Base-by-base conservation (phyloP, 92 coral and sea anemone genomes). In the Zoanthus sansibaricus region DNA sequence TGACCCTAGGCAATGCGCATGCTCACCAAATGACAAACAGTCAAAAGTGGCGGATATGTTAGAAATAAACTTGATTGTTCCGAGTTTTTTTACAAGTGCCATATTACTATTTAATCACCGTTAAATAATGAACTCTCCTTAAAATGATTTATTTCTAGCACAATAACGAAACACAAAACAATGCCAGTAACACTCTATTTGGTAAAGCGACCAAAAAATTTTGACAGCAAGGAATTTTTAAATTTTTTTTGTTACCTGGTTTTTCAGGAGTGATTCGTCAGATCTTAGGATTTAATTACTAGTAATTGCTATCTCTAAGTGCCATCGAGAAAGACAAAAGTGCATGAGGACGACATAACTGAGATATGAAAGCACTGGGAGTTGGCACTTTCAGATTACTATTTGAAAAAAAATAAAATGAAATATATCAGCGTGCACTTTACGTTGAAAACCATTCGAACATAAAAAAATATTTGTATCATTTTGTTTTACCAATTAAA, bases 21-120 rank as follows among this genome's bases (percentile, higher is more conserved):
- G 85, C 75, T 59, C 75, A 44, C 45, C 12, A 37, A 9, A 14
- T 79, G 72, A n/a, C 72, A 44, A 44, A 18, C 72, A 46, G 75
- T 46, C 71, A 64, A 80, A 67, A 80, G 74, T 64, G 75, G 46
- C 75, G 85, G 85, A 67, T 80, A 74, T 80, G 47, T 80, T 44
- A 54, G 61, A 67, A 46, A 49, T 20, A 72, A 64, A 17, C 14
- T 79, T 79, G 32, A 79, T 79, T 79, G 73, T 80, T 46, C 37
- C 75, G 61, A 52, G 74, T 30, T 80, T 42, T 64, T 46, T 61
- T 1, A 31, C 55, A 46, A 31, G 6, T 46, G 85, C 10, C 75
- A 80, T 45, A 49, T 71, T 17, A n/a, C 59, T 80, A 31, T 64
- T 80, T 46, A 62, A 42, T 66, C 56, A 14, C 74, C 14, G 73